Evolutionary conservation across 2,888 invertebrate genomes (phyloP).

Genomic region (Tortricodes alternella): DNA sequence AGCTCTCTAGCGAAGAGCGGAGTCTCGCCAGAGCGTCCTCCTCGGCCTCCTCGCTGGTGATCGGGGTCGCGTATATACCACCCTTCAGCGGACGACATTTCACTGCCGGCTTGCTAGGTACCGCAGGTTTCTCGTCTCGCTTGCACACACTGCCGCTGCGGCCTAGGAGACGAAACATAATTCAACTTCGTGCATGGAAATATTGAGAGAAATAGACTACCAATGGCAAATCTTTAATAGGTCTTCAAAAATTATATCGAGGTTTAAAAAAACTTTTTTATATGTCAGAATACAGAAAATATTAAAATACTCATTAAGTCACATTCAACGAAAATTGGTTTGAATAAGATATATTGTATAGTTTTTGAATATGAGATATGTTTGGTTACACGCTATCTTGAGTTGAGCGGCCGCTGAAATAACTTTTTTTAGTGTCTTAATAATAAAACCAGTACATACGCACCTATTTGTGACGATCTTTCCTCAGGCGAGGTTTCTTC

Average conservation of each 20-base stretch:
- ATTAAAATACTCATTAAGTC: too few relatives aligned
- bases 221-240: too few relatives aligned
- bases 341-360: too few relatives aligned
- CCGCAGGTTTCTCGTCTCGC: conserved; percentile 81
- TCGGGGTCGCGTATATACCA: conserved; percentile 92
- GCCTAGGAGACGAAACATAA: conserved; percentile 16
- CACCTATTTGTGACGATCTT: conserved; percentile 30
- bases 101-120: conserved; percentile 85
- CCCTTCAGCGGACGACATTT: conserved; percentile 81
- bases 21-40: conserved; percentile 72
- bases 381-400: too few relatives aligned
- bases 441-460: not conserved
- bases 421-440: not conserved
- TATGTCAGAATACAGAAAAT: too few relatives aligned
- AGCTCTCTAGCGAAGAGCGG: conserved; percentile 85
- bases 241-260: too few relatives aligned
- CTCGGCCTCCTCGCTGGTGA: conserved; percentile 67
- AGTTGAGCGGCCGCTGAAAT: too few relatives aligned
- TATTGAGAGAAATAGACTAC: too few relatives aligned
- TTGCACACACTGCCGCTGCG: conserved; percentile 45
- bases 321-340: too few relatives aligned
- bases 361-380: too few relatives aligned
- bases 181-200: too few relatives aligned
- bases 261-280: too few relatives aligned
- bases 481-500: conserved; percentile 62